phyloP scores from a whole-genome alignment of 2,888 invertebrate genomes.

The Orthosia incerta region DNA sequence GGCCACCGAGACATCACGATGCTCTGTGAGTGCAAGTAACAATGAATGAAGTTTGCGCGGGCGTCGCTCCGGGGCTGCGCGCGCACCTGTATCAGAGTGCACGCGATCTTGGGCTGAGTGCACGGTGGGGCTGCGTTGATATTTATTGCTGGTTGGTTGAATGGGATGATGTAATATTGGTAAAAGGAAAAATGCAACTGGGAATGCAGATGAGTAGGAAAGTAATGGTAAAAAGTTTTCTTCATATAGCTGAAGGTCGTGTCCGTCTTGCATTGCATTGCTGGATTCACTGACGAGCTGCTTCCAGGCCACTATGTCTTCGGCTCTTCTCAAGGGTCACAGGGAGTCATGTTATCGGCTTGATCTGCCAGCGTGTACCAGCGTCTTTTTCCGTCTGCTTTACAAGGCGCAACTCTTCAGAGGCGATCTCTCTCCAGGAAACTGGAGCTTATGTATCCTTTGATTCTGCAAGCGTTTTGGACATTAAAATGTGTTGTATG shows the following conservation, averaged over 20 bases:
- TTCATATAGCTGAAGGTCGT: too few relatives aligned
- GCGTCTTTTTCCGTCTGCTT: too few relatives aligned
- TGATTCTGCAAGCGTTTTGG: neutral
- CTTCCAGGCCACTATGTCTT: too few relatives aligned
- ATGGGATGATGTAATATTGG: neutral
- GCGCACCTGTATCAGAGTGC: slow-evolving; percentile 86
- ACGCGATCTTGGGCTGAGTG: slow-evolving; percentile 81
- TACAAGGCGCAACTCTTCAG: too few relatives aligned
- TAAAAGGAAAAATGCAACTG: neutral
- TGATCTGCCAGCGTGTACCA: too few relatives aligned
- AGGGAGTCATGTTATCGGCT: too few relatives aligned
- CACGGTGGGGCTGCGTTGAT: slow-evolving; percentile 48
- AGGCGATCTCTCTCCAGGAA: neutral
- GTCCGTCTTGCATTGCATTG: too few relatives aligned
- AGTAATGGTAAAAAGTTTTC: too few relatives aligned
- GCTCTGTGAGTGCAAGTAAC: slow-evolving; percentile 68
- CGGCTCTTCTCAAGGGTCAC: too few relatives aligned
- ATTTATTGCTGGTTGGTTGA: slow-evolving; percentile 23
- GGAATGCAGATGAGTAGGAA: too few relatives aligned
- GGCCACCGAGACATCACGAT: neutral
- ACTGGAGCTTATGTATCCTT: neutral
- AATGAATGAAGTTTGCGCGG: slow-evolving; percentile 88
- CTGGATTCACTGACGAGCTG: too few relatives aligned
- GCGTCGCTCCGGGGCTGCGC: slow-evolving; percentile 83
- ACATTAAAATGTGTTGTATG: neutral